Percentiles rank a stretch among this genome's conserved stretches.
phyloP scores from a whole-genome alignment of 2,888 invertebrate species.

The Amphipoea oculea region DNA sequence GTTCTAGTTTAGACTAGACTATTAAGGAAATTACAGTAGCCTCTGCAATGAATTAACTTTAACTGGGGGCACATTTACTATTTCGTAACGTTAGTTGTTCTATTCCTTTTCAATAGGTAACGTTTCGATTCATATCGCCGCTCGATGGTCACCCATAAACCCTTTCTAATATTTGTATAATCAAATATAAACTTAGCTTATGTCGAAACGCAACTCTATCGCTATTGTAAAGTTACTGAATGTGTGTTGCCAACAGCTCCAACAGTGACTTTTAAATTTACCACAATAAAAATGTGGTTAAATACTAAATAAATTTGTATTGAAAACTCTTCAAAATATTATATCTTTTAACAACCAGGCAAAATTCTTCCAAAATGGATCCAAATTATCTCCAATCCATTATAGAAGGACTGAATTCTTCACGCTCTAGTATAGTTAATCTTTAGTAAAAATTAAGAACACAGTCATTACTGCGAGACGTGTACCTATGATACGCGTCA shows the following conservation, averaged over 20 bases:
- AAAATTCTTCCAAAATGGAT: constrained; percentile 18
- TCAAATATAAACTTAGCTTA: constrained; percentile 3
- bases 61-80: constrained; percentile 9
- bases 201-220: constrained; percentile 4
- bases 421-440: constrained; percentile 34
- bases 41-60: constrained; percentile 10
- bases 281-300: neutral
- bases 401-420: constrained; percentile 43
- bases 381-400: constrained; percentile 28
- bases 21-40: constrained; percentile 14
- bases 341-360: constrained; percentile 13
- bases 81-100: constrained; percentile 15
- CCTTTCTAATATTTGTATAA: constrained; percentile 13
- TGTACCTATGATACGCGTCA: neutral
- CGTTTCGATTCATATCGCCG: constrained; percentile 12
- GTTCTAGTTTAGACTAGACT: constrained; percentile 11
- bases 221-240: constrained; percentile 17
- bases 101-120: constrained; percentile 3
- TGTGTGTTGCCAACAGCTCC: constrained; percentile 9
- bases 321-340: constrained; percentile 40
- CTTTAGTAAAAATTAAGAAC: constrained; percentile 34
- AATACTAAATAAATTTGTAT: constrained; percentile 20
- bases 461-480: constrained; percentile 17
- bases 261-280: constrained; percentile 6
- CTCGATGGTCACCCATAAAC: constrained; percentile 13